Base-by-base conservation (phyloP, 2,888 invertebrate species). In the Drosophila anceps region DNA sequence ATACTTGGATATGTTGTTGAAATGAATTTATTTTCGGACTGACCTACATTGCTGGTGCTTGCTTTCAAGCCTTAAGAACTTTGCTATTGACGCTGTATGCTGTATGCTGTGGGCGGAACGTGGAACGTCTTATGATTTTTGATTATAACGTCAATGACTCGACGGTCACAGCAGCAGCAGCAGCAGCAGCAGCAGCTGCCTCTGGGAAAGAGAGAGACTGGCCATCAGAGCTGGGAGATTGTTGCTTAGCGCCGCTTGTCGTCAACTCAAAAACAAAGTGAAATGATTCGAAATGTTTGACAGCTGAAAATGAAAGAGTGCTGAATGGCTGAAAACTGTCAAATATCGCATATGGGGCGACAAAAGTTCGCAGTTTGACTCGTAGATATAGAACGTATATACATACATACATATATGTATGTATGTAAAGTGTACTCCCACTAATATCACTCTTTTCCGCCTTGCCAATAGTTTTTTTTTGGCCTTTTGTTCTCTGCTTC, bases 131-230 rank as follows among this genome's bases (percentile, higher is more conserved):
- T 82, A 82, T 79, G 76, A 82, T 84, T 87, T 86, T 84, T 76
- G 84, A 84, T 81, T 70, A 82, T 81, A 85, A 81, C 76, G 85
- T 81, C 85, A 79, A 82, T 81, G 81, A 72, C 67, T 73, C 76
- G 48, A 82, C 64, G 59, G 41, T 51, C 57, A 62, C 66, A 76
- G 73, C 85, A 73, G 83, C 69, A 72, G 71, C 67, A n/a, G n/a
- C n/a, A n/a, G n/a, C n/a, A n/a, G n/a, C n/a, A n/a, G n/a, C n/a
- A n/a, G n/a, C 85, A 73, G 83, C 69, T 73, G 71, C 67, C 53
- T 31, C 24, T 67, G 59, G 31, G 53, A 46, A n/a, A 48, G n/a
- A 46, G 20, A 48, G n/a, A 46, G 39, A 43, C 24, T 33, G 10
- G 33, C 31, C 33, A 12, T 31, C 50, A 43, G 35, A 39, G 41